phyloP scores from a whole-genome alignment of 2,888 invertebrate species.

The Rhorus exstirpatorius region DNA sequence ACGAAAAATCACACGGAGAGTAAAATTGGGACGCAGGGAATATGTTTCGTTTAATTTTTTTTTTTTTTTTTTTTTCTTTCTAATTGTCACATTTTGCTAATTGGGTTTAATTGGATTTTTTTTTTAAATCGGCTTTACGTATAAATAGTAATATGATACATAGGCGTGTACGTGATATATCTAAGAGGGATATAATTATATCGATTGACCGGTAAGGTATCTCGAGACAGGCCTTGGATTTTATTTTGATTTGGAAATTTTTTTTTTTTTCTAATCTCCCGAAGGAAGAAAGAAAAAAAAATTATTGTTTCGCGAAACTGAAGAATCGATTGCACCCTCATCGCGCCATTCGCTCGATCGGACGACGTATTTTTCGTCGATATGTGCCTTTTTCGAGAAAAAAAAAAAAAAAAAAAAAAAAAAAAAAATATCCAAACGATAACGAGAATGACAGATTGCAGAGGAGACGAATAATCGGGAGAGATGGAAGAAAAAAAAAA shows the following conservation, averaged over 20 bases:
- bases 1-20: conserved; percentile 16
- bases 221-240: conserved; percentile 53
- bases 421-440: conserved; percentile 50
- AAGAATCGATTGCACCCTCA: conserved; percentile 36
- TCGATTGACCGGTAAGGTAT: conserved; percentile 62
- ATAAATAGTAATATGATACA: conserved; percentile 58
- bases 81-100: conserved; percentile 67
- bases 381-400: conserved; percentile 70
- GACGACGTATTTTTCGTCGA: conserved; percentile 66
- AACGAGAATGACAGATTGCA: conserved; percentile 53
- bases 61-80: conserved; percentile 55
- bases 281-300: conserved; percentile 1
- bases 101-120: conserved; percentile 71
- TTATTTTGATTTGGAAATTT: conserved; percentile 37
- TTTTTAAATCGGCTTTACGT: conserved; percentile 68
- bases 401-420: conserved; percentile 32
- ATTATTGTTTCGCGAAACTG: conserved; percentile 19
- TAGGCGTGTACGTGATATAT: conserved; percentile 64
- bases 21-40: conserved; percentile 31
- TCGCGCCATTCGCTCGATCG: conserved; percentile 68
- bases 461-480: conserved; percentile 26
- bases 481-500: conserved; percentile 27
- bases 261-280: conserved; percentile 30
- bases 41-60: conserved; percentile 20
- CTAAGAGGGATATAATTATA: conserved; percentile 52